Conservation (phyloP, 2,113 vertebrate genomes). For the zebrafish (Danio rerio) region GRCz12tu NC_133198.1:39830501-39831000, state of each 20-base stretch:
- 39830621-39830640: background rate
- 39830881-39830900: background rate
- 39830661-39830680: background rate
- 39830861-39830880: conserved; percentile 31
- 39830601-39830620: background rate
- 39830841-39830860: conserved; percentile 40
- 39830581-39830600: background rate
- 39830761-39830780: background rate
- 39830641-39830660: too few species aligned
- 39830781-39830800: conserved; percentile 17
- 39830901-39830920: background rate
- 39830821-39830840: conserved; percentile 18
- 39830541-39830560: background rate
- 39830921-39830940: background rate
- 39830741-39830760: background rate
- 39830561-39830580: conserved; percentile 9
- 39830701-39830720: background rate
- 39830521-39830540: too few species aligned
- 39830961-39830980: background rate
- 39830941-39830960: background rate
- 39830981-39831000: background rate
- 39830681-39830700: background rate
- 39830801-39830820: background rate
- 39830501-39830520: too few species aligned
- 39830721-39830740: background rate